phyloP scores from a whole-genome alignment of 2,113 vertebrate genomes.

The Neolamprologus devosi region DNA sequence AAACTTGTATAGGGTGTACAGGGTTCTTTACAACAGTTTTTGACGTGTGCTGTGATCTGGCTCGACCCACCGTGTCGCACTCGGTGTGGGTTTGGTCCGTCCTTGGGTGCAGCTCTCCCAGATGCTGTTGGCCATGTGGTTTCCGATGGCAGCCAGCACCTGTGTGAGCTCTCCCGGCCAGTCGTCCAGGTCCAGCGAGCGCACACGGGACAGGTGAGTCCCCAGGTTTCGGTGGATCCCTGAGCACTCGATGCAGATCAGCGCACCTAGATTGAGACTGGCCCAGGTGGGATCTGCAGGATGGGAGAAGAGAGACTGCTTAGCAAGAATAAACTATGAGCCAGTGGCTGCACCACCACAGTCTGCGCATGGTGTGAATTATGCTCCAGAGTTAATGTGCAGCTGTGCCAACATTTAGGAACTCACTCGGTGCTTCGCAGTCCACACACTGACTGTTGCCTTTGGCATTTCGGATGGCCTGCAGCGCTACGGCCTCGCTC shows the following conservation, averaged over 20 bases:
- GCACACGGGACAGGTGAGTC: slow-evolving; percentile 90
- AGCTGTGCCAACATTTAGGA: not conserved
- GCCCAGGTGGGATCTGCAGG: slow-evolving; percentile 89
- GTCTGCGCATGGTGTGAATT: not conserved
- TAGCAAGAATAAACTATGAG: not conserved
- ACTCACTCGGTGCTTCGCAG: slow-evolving; percentile 87
- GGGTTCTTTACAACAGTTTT: not conserved
- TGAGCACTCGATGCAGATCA: slow-evolving; percentile 97
- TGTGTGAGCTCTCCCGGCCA: slow-evolving; percentile 91
- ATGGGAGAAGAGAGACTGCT: not conserved
- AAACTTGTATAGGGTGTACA: too few species aligned
- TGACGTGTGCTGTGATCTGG: not conserved
- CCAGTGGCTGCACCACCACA: not conserved
- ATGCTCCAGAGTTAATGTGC: not conserved
- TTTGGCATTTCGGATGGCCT: slow-evolving; percentile 90
- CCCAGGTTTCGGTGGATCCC: slow-evolving; percentile 95
- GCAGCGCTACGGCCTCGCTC: slow-evolving; percentile 91
- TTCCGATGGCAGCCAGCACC: slow-evolving; percentile 89
- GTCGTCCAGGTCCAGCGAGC: slow-evolving; percentile 92
- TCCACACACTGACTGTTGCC: slow-evolving; percentile 92
- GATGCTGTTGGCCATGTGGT: slow-evolving; percentile 86
- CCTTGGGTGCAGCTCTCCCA: slow-evolving; percentile 89
- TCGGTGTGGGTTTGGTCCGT: slow-evolving; percentile 79
- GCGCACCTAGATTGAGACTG: slow-evolving; percentile 88
- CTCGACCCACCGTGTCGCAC: slow-evolving; percentile 76